phyloP scores from a whole-genome alignment of 2,888 invertebrate species.

The Drosophila tripunctata region DNA sequence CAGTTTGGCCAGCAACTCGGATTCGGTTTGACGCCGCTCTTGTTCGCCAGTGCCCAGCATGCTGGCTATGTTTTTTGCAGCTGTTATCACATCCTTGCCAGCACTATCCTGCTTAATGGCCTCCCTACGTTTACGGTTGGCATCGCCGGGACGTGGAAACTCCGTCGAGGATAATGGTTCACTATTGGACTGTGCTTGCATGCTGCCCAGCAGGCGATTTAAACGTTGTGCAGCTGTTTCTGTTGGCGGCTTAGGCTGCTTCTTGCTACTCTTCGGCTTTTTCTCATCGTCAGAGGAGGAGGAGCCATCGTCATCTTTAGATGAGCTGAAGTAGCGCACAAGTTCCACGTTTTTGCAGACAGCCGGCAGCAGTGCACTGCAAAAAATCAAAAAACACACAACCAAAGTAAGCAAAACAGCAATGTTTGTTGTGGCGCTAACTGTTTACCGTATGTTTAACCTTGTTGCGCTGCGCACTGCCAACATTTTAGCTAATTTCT shows the following conservation, averaged over 20 bases:
- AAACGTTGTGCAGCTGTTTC: conserved; percentile 81
- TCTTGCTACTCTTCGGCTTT: conserved; percentile 48
- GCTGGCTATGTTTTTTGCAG: conserved; percentile 90
- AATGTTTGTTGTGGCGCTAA: accelerated
- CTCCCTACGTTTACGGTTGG: conserved; percentile 60
- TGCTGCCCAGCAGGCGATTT: conserved; percentile 81
- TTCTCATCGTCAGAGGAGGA: conserved; percentile 81
- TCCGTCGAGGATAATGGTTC: conserved; percentile 53
- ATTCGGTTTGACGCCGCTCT: conserved; percentile 87
- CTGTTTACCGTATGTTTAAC: conserved; percentile 47
- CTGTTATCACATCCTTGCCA: conserved; percentile 82
- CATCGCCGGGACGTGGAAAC: conserved; percentile 80
- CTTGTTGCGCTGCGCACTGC: conserved; percentile 41
- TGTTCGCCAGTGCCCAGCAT: conserved; percentile 88
- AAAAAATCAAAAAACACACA: neutral
- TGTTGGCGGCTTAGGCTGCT: conserved; percentile 36
- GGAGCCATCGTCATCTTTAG: conserved; percentile 66
- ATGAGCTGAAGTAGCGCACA: conserved; percentile 47
- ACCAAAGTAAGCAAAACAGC: neutral
- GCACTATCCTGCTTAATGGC: conserved; percentile 58
- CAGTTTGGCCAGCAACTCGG: conserved; percentile 89
- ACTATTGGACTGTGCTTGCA: conserved; percentile 82
- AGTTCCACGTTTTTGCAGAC: conserved; percentile 66
- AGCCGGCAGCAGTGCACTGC: conserved; percentile 58
- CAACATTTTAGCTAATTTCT: conserved; percentile 53